Percentiles rank a stretch among this genome's conserved stretches.
Evolutionary conservation across 2,888 invertebrate species (phyloP).

Genomic region (Euzetes globulus): DNA sequence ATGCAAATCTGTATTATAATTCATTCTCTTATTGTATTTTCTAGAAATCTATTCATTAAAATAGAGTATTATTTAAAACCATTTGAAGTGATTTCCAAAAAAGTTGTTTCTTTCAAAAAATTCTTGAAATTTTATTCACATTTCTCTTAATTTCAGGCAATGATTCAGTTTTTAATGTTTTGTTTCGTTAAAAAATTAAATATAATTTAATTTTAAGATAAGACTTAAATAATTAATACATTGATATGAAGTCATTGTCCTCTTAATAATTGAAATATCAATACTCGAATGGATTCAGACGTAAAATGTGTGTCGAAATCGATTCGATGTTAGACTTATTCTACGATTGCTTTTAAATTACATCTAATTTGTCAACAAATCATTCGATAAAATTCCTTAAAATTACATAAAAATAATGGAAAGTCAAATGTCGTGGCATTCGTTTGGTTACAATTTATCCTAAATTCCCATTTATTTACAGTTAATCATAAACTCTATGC

Average conservation of each 20-base stretch:
- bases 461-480: slow-evolving; percentile 4
- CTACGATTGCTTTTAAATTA: neutral
- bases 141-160: too few species aligned
- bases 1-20: neutral
- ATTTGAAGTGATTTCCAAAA: too few species aligned
- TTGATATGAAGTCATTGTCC: neutral
- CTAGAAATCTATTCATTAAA: neutral
- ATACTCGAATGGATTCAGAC: neutral
- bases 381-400: neutral
- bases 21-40: neutral
- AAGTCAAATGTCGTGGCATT: slow-evolving; percentile 5
- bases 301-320: neutral
- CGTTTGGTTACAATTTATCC: neutral
- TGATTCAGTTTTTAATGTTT: too few species aligned
- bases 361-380: neutral
- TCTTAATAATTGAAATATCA: neutral
- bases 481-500: neutral
- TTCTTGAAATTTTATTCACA: too few species aligned
- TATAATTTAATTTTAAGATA: neutral
- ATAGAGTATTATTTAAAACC: neutral
- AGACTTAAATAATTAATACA: neutral
- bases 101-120: too few species aligned
- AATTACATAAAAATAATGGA: slow-evolving; percentile 9
- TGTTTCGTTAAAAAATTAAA: neutral
- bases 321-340: neutral